A percentile compares a stretch with the other conserved stretches of the same genome.
These are phyloP conservation scores for Meganola albula DNA, from an alignment of 2,888 invertebrate genomes.

Conservation along the genomic window DNA sequence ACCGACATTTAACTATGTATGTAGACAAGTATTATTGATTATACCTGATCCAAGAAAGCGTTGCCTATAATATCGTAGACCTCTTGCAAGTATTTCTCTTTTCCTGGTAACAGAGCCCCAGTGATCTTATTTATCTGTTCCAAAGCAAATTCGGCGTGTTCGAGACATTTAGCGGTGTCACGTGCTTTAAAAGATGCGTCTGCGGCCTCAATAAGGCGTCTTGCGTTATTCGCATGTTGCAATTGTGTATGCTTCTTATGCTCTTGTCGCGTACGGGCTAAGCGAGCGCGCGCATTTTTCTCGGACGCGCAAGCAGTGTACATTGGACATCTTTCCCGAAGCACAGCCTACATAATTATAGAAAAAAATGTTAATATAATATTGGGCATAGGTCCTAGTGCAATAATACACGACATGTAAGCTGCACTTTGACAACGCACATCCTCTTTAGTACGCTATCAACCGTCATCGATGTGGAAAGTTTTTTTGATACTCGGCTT, in stretches of 20 bases:
- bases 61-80: slow-evolving; percentile 54
- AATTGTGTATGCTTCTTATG: slow-evolving; percentile 47
- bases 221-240: slow-evolving; percentile 53
- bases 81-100: slow-evolving; percentile 57
- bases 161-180: slow-evolving; percentile 57
- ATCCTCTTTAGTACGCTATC: too few species aligned
- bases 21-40: too few species aligned
- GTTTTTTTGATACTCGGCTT: too few species aligned
- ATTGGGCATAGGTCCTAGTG: too few species aligned
- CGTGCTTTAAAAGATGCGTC: slow-evolving; percentile 40
- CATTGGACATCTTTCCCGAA: slow-evolving; percentile 58
- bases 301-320: slow-evolving; percentile 59
- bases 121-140: slow-evolving; percentile 59
- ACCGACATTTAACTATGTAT: too few species aligned
- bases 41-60: slow-evolving; percentile 63
- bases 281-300: slow-evolving; percentile 45
- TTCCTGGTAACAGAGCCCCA: slow-evolving; percentile 48
- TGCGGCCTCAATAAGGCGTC: slow-evolving; percentile 47
- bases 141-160: slow-evolving; percentile 61
- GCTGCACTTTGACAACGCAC: too few species aligned
- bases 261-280: slow-evolving; percentile 47
- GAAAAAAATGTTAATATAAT: too few species aligned
- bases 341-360: slow-evolving; percentile 41
- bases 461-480: too few species aligned
- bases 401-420: too few species aligned